A percentile compares a stretch with the other conserved stretches of the same genome.
Evolutionary conservation across 2,888 invertebrate species (phyloP).

Genomic region (Tiliacea aurago): DNA sequence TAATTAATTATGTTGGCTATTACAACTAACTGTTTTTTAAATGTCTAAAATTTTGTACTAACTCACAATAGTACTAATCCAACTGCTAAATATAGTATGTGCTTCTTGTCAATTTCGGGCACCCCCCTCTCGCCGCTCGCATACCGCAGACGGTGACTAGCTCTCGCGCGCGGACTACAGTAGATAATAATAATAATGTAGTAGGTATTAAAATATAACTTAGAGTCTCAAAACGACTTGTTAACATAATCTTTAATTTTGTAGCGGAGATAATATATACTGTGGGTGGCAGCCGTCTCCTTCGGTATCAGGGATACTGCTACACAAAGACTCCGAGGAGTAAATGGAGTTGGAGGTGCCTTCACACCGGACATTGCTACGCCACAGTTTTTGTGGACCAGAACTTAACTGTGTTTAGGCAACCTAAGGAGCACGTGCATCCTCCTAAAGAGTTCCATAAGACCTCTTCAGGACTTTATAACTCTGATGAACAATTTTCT

Average conservation of each 20-base stretch:
- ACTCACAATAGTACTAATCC: too few relatives aligned
- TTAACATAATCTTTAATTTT: constrained; percentile 13
- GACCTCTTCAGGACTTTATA: constrained; percentile 48
- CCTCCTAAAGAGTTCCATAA: constrained; percentile 53
- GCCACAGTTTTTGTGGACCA: constrained; percentile 60
- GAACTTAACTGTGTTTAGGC: constrained; percentile 36
- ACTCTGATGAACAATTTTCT: constrained; percentile 4
- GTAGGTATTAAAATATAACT: too few relatives aligned
- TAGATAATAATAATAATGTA: too few relatives aligned
- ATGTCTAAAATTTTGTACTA: too few relatives aligned
- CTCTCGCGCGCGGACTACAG: too few relatives aligned
- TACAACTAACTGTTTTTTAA: too few relatives aligned
- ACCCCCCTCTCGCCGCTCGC: too few relatives aligned
- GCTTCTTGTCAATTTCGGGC: too few relatives aligned
- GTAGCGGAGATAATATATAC: constrained; percentile 68
- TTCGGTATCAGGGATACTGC: constrained; percentile 68
- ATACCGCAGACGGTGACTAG: too few relatives aligned
- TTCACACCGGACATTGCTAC: constrained; percentile 71
- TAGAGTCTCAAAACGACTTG: neutral
- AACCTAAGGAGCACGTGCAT: constrained; percentile 61
- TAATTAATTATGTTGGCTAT: too few relatives aligned
- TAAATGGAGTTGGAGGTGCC: constrained; percentile 70
- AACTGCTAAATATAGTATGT: too few relatives aligned
- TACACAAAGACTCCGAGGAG: constrained; percentile 65
- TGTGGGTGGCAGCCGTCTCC: constrained; percentile 56